A percentile compares a stretch with the other conserved stretches of the same genome.
Conservation (phyloP, 2,888 invertebrate genomes). For the Leptinotarsa juncta region DNA sequence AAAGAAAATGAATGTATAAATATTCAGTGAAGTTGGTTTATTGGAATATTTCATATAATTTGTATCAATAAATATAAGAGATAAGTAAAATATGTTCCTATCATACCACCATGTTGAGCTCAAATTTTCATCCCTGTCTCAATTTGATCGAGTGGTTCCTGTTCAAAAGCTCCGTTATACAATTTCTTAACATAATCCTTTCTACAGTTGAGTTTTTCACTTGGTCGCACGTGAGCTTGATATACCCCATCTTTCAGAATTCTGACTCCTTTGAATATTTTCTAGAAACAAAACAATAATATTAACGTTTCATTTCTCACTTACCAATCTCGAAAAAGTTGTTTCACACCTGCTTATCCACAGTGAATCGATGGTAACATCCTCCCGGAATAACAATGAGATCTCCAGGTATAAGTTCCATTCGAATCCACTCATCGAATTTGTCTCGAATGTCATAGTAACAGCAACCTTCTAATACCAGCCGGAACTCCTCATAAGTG, state of each 20-base stretch:
- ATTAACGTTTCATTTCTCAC: too few species aligned
- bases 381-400: slow-evolving; percentile 91
- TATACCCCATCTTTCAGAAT: slow-evolving; percentile 93
- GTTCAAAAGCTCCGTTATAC: slow-evolving; percentile 62
- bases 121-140: slow-evolving; percentile 9
- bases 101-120: background rate
- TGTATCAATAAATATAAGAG: background rate
- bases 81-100: background rate
- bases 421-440: slow-evolving; percentile 89
- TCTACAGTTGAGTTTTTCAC: slow-evolving; percentile 82
- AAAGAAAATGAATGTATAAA: too few species aligned
- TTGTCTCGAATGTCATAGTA: slow-evolving; percentile 92
- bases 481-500: slow-evolving; percentile 92
- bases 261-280: slow-evolving; percentile 84
- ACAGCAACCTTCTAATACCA: slow-evolving; percentile 86
- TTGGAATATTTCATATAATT: background rate
- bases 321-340: too few species aligned
- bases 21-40: background rate
- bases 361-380: slow-evolving; percentile 93
- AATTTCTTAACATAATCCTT: slow-evolving; percentile 75
- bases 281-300: slow-evolving; percentile 65
- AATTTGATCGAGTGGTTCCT: background rate
- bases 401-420: slow-evolving; percentile 84
- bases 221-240: slow-evolving; percentile 88
- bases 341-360: slow-evolving; percentile 77